Conservation (phyloP, 35 echinoderm and acorn worm species). For the Strongylocentrotus purpuratus region DNA sequence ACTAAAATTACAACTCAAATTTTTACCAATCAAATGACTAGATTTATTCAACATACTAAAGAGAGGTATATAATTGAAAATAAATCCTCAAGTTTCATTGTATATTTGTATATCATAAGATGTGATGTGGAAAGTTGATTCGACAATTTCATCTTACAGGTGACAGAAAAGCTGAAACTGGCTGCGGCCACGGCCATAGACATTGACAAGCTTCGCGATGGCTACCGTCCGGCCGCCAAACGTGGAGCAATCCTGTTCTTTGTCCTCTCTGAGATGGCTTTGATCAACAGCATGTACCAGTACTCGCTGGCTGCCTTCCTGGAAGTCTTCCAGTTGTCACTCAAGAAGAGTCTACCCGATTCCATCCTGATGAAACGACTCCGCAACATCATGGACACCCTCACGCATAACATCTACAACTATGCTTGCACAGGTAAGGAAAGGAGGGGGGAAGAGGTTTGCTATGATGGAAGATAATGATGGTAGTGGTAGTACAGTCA, state of each 20-base stretch:
- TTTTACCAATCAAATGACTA: too few species aligned
- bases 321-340: slow-evolving; percentile 91
- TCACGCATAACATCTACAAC: slow-evolving; percentile 97
- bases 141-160: slow-evolving; percentile 42
- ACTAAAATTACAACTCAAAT: too few species aligned
- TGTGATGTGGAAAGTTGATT: too few species aligned
- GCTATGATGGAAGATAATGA: neutral
- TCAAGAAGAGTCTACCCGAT: slow-evolving; percentile 91
- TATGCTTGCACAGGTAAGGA: slow-evolving; percentile 97
- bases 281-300: slow-evolving; percentile 99
- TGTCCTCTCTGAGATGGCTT: slow-evolving; percentile 98
- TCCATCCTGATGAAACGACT: slow-evolving; percentile 94
- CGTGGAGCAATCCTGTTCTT: slow-evolving; percentile 99
- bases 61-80: too few species aligned
- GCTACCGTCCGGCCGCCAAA: slow-evolving; percentile 96
- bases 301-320: slow-evolving; percentile 93
- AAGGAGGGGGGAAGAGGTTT: too few species aligned
- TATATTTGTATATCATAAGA: too few species aligned
- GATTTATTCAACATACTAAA: too few species aligned
- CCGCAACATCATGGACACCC: slow-evolving; percentile 94
- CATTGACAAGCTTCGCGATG: slow-evolving; percentile 98
- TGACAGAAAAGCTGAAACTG: slow-evolving; percentile 95
- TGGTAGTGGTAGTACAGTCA: neutral
- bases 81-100: too few species aligned
- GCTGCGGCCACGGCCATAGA: slow-evolving; percentile 94